Evolutionary conservation across 2,797 vertebrate genomes (phyloP), one percentile per base, ranked within the genome.

Genomic region (Liasis olivaceus): DNA sequence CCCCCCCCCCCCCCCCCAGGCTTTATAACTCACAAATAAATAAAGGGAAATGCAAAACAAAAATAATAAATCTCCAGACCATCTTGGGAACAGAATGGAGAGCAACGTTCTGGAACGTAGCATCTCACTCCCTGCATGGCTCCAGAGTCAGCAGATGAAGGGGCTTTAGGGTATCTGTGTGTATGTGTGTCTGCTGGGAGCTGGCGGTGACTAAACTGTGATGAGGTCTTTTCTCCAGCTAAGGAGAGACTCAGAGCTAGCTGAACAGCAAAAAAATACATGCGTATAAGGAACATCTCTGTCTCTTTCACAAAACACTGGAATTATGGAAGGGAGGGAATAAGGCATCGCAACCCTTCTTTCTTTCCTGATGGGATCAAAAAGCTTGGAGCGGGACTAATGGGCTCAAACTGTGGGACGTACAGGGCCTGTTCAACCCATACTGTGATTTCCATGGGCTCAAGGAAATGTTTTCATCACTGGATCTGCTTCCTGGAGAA

Each of bases 271-370:
- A 15, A 72, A 22, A 85, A 64, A 42, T 13, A 20, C 14, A 42
- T 63, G 1, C 9, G 6, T 20, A 5, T n/a, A 24, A n/a, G 15
- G 36, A 24, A 28, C 26, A 47, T 6, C n/a, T 51, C 7, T 20
- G 31, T 90, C 58, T 26, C 2, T 9, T 72, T 36, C 56, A 62
- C 36, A 17, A 0, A 51, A 17, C 11, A 5, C 12, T 56, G 6
- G 5, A 54, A 85, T 63, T 85, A 24, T 2, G 15, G 42, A 11
- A n/a, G 26, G 15, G 22, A 15, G 4, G 28, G 17, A 28, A 11
- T 28, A n/a, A 24, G 87, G 60, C 24, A 0, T 0, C 15, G 0
- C 1, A 14, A 1, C 2, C 42, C 17, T 47, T 84, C 11, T 31
- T 28, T n/a, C 56, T 2, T 36, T 87, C 8, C 0, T 8, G 56